Conservation (phyloP, 2,888 invertebrate species). For the Thyatira batis region DNA sequence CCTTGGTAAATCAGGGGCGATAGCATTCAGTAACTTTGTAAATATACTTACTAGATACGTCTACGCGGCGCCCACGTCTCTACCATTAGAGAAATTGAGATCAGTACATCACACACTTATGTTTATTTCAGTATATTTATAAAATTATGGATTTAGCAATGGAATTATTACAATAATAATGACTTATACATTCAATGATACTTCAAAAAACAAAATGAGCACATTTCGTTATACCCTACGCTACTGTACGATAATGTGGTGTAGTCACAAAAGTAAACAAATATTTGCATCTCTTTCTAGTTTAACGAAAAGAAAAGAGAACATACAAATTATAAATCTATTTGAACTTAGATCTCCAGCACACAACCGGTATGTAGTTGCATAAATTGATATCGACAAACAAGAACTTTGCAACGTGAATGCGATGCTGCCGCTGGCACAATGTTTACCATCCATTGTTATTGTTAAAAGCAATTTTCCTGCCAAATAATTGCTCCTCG, state of each 20-base stretch:
- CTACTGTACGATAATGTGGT: no score
- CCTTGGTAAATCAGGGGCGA: no score
- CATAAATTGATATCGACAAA: slow-evolving; percentile 6
- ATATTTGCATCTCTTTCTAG: no score
- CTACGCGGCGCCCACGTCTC: neutral
- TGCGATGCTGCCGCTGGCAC: neutral
- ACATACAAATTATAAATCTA: neutral
- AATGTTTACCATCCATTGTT: neutral
- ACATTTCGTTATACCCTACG: no score
- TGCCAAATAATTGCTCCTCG: neutral
- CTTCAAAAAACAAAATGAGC: no score
- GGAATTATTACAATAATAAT: no score
- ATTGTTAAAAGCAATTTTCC: neutral
- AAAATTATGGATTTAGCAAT: no score
- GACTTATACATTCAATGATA: no score
- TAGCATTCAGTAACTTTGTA: no score
- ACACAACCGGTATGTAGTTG: neutral
- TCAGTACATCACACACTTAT: neutral
- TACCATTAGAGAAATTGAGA: neutral
- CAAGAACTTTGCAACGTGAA: slow-evolving; percentile 2
- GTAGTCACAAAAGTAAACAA: neutral
- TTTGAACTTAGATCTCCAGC: neutral
- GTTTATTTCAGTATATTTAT: no score
- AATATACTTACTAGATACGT: no score
- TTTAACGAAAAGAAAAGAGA: no score